Evolutionary conservation across 2,113 vertebrate genomes (phyloP).

Genomic region (Trogon melanurus): DNA sequence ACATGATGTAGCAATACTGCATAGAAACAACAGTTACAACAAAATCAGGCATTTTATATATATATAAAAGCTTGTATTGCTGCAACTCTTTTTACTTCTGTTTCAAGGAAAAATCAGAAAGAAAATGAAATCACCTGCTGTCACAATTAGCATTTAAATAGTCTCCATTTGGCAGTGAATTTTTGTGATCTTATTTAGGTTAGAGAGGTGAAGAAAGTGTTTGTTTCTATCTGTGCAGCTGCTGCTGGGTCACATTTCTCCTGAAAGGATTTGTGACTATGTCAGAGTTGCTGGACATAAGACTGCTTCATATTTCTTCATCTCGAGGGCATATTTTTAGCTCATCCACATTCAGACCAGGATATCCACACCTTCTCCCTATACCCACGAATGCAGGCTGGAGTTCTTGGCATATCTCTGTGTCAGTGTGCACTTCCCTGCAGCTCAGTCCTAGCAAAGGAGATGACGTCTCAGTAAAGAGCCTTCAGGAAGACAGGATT

Average conservation of each 20-base stretch:
- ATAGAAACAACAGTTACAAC: not conserved
- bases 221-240: not conserved
- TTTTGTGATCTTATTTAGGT: not conserved
- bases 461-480: not conserved
- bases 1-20: not conserved
- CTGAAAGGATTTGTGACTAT: not conserved
- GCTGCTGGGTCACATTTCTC: not conserved
- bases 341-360: not conserved
- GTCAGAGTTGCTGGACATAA: not conserved
- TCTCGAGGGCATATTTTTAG: not conserved
- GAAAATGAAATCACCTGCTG: conserved; percentile 24
- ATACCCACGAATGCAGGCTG: not conserved
- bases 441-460: not conserved
- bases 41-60: not conserved
- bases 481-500: not conserved
- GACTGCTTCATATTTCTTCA: not conserved
- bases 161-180: not conserved
- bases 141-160: conserved; percentile 33
- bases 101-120: not conserved
- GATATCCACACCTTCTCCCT: not conserved
- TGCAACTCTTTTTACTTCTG: not conserved
- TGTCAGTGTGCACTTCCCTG: not conserved
- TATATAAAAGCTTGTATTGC: not conserved
- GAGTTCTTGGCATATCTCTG: not conserved
- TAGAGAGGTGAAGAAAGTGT: not conserved